These are phyloP conservation scores for Trogon melanurus DNA, from an alignment of 2,113 vertebrate species.

Conservation along the genomic window DNA sequence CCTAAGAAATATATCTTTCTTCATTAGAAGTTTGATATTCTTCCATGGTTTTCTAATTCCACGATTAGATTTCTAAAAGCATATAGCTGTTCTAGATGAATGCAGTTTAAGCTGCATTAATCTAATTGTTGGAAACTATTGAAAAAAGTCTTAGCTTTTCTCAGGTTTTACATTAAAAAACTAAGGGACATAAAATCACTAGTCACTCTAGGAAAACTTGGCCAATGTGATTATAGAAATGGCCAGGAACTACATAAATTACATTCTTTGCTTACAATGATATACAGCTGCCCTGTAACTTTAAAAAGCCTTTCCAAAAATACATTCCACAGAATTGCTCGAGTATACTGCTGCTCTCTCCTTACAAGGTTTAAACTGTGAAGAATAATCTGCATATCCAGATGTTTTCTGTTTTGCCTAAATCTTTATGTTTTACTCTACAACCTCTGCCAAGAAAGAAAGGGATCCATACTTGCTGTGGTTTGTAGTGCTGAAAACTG, in stretches of 20 bases:
- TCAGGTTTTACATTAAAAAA: neutral
- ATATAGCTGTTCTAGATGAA: neutral
- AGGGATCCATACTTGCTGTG: constrained; percentile 11
- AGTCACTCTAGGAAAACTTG: constrained; percentile 40
- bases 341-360: constrained; percentile 7
- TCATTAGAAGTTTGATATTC: neutral
- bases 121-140: neutral
- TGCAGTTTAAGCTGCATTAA: neutral
- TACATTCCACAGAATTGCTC: neutral
- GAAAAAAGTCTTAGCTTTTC: neutral
- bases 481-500: constrained; percentile 46
- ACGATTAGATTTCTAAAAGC: neutral
- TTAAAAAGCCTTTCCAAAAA: constrained; percentile 54
- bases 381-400: constrained; percentile 48
- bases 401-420: constrained; percentile 24
- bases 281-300: constrained; percentile 31
- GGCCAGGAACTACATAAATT: constrained; percentile 25
- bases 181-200: constrained; percentile 27
- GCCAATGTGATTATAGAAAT: constrained; percentile 37
- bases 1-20: constrained; percentile 9
- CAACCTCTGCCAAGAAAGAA: neutral
- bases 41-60: neutral
- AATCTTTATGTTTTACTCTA: constrained; percentile 33
- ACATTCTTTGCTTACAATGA: constrained; percentile 35
- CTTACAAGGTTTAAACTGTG: constrained; percentile 35